Conservation (phyloP, 2,888 invertebrate genomes). For the Graphium colonna region DNA sequence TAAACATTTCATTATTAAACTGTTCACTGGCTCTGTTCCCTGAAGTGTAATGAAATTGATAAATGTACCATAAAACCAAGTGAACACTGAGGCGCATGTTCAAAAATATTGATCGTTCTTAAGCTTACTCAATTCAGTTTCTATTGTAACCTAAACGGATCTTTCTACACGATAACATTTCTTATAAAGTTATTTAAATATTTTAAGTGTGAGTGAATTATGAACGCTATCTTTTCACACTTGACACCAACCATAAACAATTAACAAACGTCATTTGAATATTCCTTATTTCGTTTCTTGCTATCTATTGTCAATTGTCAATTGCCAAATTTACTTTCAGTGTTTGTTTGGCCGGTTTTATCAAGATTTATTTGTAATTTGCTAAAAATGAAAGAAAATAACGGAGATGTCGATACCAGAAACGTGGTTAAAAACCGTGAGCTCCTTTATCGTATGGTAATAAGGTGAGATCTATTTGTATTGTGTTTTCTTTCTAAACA, state of each 20-base stretch:
- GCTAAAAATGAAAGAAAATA: constrained; percentile 60
- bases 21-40: too few species aligned
- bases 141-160: not conserved
- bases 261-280: not conserved
- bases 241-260: not conserved
- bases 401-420: constrained; percentile 81
- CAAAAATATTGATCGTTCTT: not conserved
- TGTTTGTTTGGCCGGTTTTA: constrained; percentile 25
- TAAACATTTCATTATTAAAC: too few species aligned
- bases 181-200: too few species aligned
- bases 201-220: not conserved
- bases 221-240: not conserved
- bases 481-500: constrained; percentile 24
- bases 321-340: not conserved
- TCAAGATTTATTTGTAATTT: constrained; percentile 5
- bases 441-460: constrained; percentile 92
- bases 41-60: too few species aligned
- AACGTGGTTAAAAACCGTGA: constrained; percentile 94
- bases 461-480: constrained; percentile 80
- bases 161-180: too few species aligned
- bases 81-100: not conserved
- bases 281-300: not conserved
- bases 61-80: not conserved
- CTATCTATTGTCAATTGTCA: not conserved
- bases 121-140: not conserved